phyloP scores from a whole-genome alignment of 1,140 invertebrate species.

The Pseudomyrmex flavicornis region DNA sequence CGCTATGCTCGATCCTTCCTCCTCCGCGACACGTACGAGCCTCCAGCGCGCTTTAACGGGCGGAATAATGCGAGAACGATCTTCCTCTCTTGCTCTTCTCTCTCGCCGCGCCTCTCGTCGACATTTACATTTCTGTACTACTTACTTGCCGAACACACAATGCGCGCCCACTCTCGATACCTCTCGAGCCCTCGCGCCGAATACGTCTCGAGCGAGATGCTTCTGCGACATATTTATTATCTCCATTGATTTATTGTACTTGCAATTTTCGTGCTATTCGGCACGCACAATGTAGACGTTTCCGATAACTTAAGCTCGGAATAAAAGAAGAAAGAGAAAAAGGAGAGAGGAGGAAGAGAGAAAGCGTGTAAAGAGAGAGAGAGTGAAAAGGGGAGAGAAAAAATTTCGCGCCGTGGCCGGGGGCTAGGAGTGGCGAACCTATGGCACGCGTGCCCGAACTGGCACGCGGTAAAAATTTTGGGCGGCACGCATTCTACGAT shows the following conservation, averaged over 20 bases:
- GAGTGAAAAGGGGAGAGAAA: not conserved
- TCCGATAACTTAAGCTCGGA: not conserved
- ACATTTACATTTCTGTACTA: conserved; percentile 58
- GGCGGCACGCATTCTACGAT: conserved; percentile 22
- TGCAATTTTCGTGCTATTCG: conserved; percentile 42
- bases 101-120: not conserved
- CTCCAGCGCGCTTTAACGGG: conserved; percentile 50
- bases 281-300: conserved; percentile 33
- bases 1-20: conserved; percentile 58
- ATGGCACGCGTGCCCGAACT: conserved; percentile 18
- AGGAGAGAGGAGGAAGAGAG: too few relatives aligned
- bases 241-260: conserved; percentile 44
- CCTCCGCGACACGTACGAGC: conserved; percentile 37
- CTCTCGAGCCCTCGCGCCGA: conserved; percentile 22
- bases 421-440: conserved; percentile 5
- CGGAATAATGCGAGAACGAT: conserved; percentile 34
- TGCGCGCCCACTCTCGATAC: conserved; percentile 47
- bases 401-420: not conserved
- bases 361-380: too few relatives aligned
- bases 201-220: conserved; percentile 28
- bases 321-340: not conserved
- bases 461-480: conserved; percentile 7
- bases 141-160: conserved; percentile 51
- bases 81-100: not conserved
- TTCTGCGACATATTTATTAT: conserved; percentile 46